These are phyloP conservation scores for Drosophila subquinaria DNA, from an alignment of 2,888 invertebrate species.

Conservation along the genomic window DNA sequence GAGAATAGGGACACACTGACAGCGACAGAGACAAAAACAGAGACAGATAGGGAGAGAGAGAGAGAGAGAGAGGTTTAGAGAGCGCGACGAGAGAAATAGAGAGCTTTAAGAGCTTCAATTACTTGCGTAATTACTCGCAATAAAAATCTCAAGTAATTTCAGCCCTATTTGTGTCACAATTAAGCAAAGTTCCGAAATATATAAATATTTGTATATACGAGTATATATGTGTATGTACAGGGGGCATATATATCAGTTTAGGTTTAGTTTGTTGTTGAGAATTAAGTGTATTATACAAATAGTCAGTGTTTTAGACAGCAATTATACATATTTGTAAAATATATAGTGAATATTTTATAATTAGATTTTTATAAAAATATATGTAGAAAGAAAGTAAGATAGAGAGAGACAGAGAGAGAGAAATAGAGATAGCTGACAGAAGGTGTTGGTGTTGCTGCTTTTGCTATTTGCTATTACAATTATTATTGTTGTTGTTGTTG, in stretches of 20 bases:
- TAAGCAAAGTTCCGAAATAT: neutral
- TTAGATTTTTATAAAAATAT: neutral
- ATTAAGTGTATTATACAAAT: slow-evolving; percentile 68
- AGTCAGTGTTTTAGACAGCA: slow-evolving; percentile 53
- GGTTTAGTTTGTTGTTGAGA: slow-evolving; percentile 44
- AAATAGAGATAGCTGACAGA: slow-evolving; percentile 64
- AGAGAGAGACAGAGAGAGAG: slow-evolving; percentile 21
- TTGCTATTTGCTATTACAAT: slow-evolving; percentile 35
- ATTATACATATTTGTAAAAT: slow-evolving; percentile 30
- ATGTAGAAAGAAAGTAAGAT: slow-evolving; percentile 24
- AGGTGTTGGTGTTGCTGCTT: slow-evolving; percentile 52
- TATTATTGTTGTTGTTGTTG: slow-evolving; percentile 49
- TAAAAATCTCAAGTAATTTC: slow-evolving; percentile 1
- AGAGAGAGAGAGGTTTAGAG: slow-evolving; percentile 16
- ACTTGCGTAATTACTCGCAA: neutral
- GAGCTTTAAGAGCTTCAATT: slow-evolving; percentile 14
- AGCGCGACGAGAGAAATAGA: slow-evolving; percentile 15
- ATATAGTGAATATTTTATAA: slow-evolving; percentile 21
- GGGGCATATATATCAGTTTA: slow-evolving; percentile 24
- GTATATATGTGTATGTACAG: slow-evolving; percentile 45
- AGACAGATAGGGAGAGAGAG: neutral
- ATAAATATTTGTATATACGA: slow-evolving; percentile 36
- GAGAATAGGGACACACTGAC: slow-evolving; percentile 1
- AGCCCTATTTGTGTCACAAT: neutral
- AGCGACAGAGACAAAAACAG: neutral